These are phyloP conservation scores for Lasioglossum malachurum DNA, from an alignment of 2,888 invertebrate species.

Conservation along the genomic window DNA sequence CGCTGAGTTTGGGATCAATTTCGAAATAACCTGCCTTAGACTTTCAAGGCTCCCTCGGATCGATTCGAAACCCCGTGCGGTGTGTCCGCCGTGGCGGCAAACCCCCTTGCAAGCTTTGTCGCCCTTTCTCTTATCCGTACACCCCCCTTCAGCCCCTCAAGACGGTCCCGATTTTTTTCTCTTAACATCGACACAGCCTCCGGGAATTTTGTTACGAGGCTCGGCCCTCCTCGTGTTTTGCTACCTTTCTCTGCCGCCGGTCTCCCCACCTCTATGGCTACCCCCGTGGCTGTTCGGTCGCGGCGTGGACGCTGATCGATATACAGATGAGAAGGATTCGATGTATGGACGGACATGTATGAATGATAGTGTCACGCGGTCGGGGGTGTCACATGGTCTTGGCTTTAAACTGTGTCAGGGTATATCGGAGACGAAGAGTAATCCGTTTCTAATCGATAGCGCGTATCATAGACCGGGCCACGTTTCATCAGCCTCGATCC, in stretches of 20 bases:
- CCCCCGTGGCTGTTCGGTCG: conserved; percentile 43
- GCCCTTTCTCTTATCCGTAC: background rate
- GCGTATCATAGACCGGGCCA: background rate
- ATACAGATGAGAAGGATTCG: conserved; percentile 66
- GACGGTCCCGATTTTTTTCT: conserved; percentile 1
- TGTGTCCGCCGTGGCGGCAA: conserved; percentile 30
- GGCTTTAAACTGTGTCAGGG: conserved; percentile 65
- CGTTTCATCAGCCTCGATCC: background rate
- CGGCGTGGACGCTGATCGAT: conserved; percentile 61
- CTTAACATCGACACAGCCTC: background rate
- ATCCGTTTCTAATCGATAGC: conserved; percentile 55
- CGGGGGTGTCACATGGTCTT: conserved; percentile 68
- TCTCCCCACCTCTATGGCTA: conserved; percentile 17
- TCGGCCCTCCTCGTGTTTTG: conserved; percentile 46
- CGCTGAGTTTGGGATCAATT: conserved; percentile 83
- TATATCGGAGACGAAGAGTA: conserved; percentile 52
- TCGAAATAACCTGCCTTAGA: conserved; percentile 83
- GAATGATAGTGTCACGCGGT: conserved; percentile 73
- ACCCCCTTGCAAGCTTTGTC: conserved; percentile 42
- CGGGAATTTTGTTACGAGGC: conserved; percentile 18
- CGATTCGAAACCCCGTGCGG: conserved; percentile 70
- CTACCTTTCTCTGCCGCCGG: conserved; percentile 45
- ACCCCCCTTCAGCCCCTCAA: background rate
- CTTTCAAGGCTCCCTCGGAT: conserved; percentile 80
- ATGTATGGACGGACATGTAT: conserved; percentile 69